Percentiles rank a stretch among this genome's conserved stretches.
Evolutionary conservation across 2,113 vertebrate species (phyloP).

Genomic region (Chionis minor): DNA sequence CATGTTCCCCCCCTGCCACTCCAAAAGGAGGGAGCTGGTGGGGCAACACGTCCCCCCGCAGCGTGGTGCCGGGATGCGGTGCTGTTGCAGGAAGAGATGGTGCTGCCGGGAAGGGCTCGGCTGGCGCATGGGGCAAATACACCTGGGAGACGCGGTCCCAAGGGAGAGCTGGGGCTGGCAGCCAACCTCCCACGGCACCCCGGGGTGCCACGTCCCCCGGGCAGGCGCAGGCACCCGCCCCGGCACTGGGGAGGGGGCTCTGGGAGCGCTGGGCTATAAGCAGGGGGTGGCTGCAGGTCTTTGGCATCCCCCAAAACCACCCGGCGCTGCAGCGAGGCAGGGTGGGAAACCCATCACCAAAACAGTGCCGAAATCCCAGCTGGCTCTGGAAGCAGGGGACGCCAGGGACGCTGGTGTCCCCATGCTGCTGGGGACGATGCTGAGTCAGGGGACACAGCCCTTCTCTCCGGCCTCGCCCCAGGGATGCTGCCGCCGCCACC

Average conservation of each 20-base stretch:
- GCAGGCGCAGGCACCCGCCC: background rate
- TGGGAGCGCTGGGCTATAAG: background rate
- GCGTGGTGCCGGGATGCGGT: rapidly evolving
- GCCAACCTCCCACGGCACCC: background rate
- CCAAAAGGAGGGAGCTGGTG: background rate
- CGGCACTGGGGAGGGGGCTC: background rate
- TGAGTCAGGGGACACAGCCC: background rate
- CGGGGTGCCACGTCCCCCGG: background rate
- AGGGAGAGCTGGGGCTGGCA: background rate
- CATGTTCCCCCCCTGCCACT: background rate
- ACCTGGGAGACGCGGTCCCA: background rate
- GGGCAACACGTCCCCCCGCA: too few species aligned
- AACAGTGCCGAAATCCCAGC: background rate
- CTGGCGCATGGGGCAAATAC: background rate
- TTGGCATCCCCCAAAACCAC: background rate
- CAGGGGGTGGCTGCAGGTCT: background rate
- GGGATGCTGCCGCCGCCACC: background rate
- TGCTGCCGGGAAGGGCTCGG: background rate
- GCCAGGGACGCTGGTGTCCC: background rate
- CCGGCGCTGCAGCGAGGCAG: background rate
- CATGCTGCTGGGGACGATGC: rapidly evolving
- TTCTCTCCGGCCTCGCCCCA: background rate
- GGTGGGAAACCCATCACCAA: background rate
- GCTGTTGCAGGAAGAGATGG: background rate
- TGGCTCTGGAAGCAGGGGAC: background rate